Percentiles rank a stretch among this genome's conserved stretches.
Evolutionary conservation across 30 jellyfish, hydroid and myxozoan genomes (phyloP).

Genomic region (Catostylus mosaicus): DNA sequence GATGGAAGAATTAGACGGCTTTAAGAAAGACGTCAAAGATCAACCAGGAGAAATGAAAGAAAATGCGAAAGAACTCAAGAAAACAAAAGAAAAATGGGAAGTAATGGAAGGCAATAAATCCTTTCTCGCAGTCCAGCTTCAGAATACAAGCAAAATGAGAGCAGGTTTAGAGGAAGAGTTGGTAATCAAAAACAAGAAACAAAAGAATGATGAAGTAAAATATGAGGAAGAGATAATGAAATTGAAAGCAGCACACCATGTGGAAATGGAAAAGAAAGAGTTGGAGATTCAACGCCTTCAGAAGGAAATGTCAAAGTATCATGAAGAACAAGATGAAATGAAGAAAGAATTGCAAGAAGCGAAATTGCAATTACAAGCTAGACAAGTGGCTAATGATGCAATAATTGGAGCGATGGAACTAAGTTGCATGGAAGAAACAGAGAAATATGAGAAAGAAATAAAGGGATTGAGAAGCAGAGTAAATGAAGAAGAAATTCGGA

Average conservation of each 20-base stretch:
- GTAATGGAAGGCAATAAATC: background rate
- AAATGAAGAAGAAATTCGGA: background rate
- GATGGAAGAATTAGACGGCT: background rate
- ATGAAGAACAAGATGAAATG: background rate
- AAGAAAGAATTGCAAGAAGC: background rate
- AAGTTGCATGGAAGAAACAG: background rate
- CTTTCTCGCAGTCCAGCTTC: background rate
- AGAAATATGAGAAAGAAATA: background rate
- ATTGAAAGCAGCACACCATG: background rate
- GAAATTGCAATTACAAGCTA: background rate
- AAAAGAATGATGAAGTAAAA: background rate
- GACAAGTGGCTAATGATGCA: background rate
- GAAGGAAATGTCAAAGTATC: background rate
- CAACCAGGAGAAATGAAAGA: background rate
- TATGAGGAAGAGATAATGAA: background rate
- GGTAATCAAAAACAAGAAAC: background rate
- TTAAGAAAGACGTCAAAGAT: background rate
- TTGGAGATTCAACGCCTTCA: background rate
- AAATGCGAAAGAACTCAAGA: background rate
- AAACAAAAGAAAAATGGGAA: background rate
- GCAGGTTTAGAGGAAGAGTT: background rate
- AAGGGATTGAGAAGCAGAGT: background rate
- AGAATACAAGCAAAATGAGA: background rate
- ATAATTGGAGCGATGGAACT: background rate
- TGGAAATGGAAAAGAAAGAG: background rate